phyloP scores from a whole-genome alignment of 1,140 invertebrate genomes.

The Cydia pomonella region DNA sequence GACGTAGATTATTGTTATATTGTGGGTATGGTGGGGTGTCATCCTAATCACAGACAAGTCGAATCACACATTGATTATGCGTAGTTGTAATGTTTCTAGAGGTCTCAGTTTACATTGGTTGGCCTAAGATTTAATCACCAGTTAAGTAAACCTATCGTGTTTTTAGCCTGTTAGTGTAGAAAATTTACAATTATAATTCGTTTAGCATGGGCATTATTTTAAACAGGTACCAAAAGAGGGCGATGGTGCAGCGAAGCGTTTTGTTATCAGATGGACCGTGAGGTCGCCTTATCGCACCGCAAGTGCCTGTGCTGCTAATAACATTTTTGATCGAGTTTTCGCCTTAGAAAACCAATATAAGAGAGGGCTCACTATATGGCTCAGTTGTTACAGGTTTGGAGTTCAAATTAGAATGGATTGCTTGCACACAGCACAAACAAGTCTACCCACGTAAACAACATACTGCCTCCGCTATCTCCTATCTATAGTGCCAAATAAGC shows the following conservation, averaged over 20 bases:
- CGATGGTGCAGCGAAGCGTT: conserved; percentile 7
- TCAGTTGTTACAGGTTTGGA: neutral
- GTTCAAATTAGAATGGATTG: neutral
- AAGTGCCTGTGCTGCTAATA: neutral
- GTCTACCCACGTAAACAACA: conserved; percentile 8
- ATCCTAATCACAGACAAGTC: no score
- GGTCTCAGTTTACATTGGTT: neutral
- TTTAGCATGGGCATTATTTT: conserved; percentile 1
- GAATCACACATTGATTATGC: no score
- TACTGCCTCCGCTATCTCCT: conserved; percentile 18
- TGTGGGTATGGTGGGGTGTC: no score
- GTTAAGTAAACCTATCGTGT: neutral
- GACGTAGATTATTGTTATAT: neutral
- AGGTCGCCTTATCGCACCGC: conserved; percentile 14
- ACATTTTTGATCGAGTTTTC: neutral
- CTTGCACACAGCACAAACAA: neutral
- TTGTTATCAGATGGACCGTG: conserved; percentile 14
- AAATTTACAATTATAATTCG: conserved; percentile 2
- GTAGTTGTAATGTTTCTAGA: neutral
- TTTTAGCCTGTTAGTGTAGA: conserved; percentile 10
- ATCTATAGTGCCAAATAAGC: conserved; percentile 16
- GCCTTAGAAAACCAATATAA: neutral
- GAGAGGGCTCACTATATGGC: neutral
- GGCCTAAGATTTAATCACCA: neutral
- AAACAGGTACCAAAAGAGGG: conserved; percentile 2